These are phyloP conservation scores for Nemopilema nomurai DNA, from an alignment of 30 jellyfish, hydroid and myxozoan genomes.

Conservation along the genomic window DNA sequence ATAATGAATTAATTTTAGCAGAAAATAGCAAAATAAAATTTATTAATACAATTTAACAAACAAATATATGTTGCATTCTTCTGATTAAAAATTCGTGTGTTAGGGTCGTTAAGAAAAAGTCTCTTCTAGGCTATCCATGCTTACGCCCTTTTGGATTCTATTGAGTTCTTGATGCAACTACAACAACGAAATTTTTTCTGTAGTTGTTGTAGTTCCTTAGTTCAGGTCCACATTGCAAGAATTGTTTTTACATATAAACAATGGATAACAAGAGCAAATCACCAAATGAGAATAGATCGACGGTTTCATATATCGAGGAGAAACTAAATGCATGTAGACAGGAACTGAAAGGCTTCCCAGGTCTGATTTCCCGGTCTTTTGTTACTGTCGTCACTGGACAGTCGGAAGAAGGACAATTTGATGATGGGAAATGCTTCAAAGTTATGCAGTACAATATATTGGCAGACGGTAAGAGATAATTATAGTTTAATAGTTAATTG, in stretches of 20 bases:
- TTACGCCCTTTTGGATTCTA: too few relatives aligned
- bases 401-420: not conserved
- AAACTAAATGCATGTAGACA: not conserved
- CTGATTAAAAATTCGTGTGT: too few relatives aligned
- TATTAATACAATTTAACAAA: too few relatives aligned
- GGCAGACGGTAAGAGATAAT: conserved; percentile 78
- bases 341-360: conserved; percentile 8
- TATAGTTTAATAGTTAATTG: too few relatives aligned
- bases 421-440: conserved; percentile 8
- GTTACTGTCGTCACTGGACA: not conserved
- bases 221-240: not conserved
- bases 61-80: too few relatives aligned
- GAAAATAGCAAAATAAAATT: too few relatives aligned
- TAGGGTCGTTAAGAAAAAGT: too few relatives aligned
- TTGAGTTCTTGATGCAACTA: too few relatives aligned
- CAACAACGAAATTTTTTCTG: too few relatives aligned
- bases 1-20: too few relatives aligned
- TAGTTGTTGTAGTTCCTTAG: too few relatives aligned
- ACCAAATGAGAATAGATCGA: not conserved
- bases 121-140: too few relatives aligned
- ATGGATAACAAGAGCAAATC: not conserved
- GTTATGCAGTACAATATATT: conserved; percentile 80
- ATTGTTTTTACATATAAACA: not conserved
- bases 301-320: not conserved
- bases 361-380: not conserved